Percentiles rank a stretch among this genome's conserved stretches.
These are phyloP conservation scores for Hirtodrosophila confusa DNA, from an alignment of 2,888 invertebrate species.

Conservation along the genomic window DNA sequence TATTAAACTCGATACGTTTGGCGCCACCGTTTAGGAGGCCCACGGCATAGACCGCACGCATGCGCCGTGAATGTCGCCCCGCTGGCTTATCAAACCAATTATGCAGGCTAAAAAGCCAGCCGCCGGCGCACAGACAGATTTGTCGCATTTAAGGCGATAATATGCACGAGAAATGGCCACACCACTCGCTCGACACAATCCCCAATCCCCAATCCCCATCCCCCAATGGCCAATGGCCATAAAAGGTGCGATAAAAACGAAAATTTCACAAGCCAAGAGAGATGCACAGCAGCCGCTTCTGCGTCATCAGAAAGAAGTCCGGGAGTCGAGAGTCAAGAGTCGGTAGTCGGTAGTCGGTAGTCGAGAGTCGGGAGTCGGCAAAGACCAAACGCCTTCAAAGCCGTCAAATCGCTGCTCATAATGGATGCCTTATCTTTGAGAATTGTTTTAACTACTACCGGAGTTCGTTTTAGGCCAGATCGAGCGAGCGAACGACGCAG, in stretches of 20 bases:
- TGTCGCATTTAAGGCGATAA: conserved; percentile 78
- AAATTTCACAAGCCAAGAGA: conserved; percentile 70
- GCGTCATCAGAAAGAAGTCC: conserved; percentile 49
- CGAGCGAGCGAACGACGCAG: too few species aligned
- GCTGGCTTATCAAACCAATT: conserved; percentile 72
- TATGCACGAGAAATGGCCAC: conserved; percentile 67
- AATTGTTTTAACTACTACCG: conserved; percentile 83
- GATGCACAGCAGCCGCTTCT: conserved; percentile 43
- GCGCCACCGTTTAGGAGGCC: conserved; percentile 69
- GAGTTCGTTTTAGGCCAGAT: conserved; percentile 73
- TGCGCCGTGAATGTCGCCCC: conserved; percentile 37
- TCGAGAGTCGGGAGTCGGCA: conserved; percentile 59
- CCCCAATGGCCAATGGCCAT: conserved; percentile 55
- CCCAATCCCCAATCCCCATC: conserved; percentile 7
- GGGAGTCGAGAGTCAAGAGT: too few species aligned
- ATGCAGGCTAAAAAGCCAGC: conserved; percentile 71
- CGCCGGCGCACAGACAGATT: conserved; percentile 69
- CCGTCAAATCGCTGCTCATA: conserved; percentile 83
- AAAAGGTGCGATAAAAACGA: conserved; percentile 79
- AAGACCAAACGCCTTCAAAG: conserved; percentile 79
- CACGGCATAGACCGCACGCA: conserved; percentile 63
- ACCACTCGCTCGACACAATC: conserved; percentile 26
- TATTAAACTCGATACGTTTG: conserved; percentile 68
- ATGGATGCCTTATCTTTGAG: conserved; percentile 80
- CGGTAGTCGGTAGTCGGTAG: conserved; percentile 4